These are phyloP conservation scores for Smittia aterrima DNA, from an alignment of 2,888 invertebrate species.

Conservation along the genomic window DNA sequence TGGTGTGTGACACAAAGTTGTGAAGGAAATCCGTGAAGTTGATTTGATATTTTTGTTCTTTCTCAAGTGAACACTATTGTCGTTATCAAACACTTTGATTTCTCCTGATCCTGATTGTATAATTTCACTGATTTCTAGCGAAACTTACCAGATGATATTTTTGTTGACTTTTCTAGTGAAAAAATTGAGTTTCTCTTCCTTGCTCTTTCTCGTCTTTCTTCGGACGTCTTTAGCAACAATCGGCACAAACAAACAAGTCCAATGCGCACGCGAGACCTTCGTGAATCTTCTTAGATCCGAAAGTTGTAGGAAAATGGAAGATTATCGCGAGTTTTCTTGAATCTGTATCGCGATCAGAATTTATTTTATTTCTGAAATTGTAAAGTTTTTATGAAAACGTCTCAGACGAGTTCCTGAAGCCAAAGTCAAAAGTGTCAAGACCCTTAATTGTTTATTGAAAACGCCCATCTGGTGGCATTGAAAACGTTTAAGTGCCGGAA, in stretches of 20 bases:
- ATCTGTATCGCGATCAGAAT: too few relatives aligned
- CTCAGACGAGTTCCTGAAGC: too few relatives aligned
- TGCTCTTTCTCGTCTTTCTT: not conserved
- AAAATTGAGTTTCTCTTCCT: not conserved
- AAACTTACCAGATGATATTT: conserved; percentile 2
- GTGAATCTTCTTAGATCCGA: not conserved
- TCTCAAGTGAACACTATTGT: not conserved
- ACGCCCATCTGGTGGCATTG: too few relatives aligned
- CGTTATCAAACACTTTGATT: not conserved
- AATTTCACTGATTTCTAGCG: not conserved
- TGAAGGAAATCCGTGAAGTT: not conserved
- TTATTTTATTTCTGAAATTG: too few relatives aligned
- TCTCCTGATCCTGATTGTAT: not conserved
- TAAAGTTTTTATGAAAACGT: too few relatives aligned
- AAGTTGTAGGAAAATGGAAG: not conserved
- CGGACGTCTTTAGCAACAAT: not conserved
- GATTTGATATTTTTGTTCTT: not conserved
- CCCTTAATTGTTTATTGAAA: too few relatives aligned
- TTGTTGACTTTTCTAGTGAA: not conserved
- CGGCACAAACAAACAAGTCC: not conserved
- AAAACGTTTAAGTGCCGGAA: too few relatives aligned
- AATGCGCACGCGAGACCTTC: not conserved
- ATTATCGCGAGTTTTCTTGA: not conserved
- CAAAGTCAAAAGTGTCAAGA: too few relatives aligned
- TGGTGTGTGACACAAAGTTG: not conserved